Percentiles rank a stretch among this genome's conserved stretches.
These are phyloP conservation scores for Orthosia gracilis DNA, from an alignment of 2,888 invertebrate genomes.

Conservation along the genomic window DNA sequence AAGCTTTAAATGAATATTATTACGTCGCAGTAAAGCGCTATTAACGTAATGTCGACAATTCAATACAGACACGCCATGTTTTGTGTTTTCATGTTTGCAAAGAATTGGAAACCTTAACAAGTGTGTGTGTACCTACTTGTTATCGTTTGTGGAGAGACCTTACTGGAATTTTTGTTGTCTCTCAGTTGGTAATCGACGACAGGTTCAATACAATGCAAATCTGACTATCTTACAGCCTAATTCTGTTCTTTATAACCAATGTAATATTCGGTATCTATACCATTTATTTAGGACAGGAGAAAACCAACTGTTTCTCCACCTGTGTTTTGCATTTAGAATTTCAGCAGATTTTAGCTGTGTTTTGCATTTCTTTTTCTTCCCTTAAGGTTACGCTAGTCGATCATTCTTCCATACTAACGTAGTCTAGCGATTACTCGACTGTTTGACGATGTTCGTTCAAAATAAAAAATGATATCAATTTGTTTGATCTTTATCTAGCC, in stretches of 20 bases:
- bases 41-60: constrained; percentile 20
- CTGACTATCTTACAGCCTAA: neutral
- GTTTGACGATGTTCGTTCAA: too few relatives aligned
- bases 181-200: neutral
- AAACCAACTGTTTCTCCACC: neutral
- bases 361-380: neutral
- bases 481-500: too few relatives aligned
- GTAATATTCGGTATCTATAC: neutral
- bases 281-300: neutral
- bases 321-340: neutral
- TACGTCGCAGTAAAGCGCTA: neutral
- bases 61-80: neutral
- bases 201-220: neutral
- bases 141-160: neutral
- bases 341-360: too few relatives aligned
- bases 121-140: neutral
- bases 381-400: too few relatives aligned
- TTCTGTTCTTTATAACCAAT: neutral
- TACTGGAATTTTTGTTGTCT: neutral
- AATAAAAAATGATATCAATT: too few relatives aligned
- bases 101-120: neutral
- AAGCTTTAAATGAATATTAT: constrained; percentile 10
- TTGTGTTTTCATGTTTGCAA: neutral
- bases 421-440: too few relatives aligned
- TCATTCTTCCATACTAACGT: too few relatives aligned